A percentile compares a stretch with the other conserved stretches of the same genome.
These are phyloP conservation scores for Rhincodon typus DNA, from an alignment of 2,797 vertebrate genomes.

Conservation along the genomic window DNA sequence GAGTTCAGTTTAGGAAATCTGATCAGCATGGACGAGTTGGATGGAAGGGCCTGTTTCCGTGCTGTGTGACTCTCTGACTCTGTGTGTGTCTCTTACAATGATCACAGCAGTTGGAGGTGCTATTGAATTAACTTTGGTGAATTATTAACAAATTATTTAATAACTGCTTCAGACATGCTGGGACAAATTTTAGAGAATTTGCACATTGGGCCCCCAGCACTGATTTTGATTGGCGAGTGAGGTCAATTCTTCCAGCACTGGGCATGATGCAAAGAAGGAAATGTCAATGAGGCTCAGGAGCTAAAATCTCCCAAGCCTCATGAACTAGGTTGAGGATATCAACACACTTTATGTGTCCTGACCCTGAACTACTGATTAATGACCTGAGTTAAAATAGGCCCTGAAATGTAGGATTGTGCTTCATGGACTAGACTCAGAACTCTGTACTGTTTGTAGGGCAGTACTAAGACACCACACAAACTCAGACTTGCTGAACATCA, in stretches of 20 bases:
- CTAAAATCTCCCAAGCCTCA: neutral
- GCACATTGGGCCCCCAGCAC: neutral
- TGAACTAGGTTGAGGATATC: accelerated
- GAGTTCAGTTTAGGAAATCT: no score
- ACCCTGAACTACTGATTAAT: neutral
- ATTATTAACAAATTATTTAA: no score
- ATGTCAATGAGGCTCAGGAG: neutral
- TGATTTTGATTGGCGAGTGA: neutral
- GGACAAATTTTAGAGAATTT: neutral
- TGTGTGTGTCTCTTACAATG: neutral
- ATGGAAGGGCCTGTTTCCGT: no score
- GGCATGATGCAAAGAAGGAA: neutral
- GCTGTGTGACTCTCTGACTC: no score
- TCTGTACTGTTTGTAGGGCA: neutral
- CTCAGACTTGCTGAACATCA: neutral
- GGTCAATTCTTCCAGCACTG: neutral
- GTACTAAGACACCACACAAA: neutral
- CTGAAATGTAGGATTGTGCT: neutral
- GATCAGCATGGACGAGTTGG: no score
- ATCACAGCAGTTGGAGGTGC: neutral
- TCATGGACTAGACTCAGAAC: neutral
- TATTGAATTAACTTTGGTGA: neutral
- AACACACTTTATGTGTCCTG: neutral
- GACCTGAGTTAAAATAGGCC: neutral
- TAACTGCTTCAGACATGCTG: neutral